Base-by-base conservation (phyloP, 2,113 vertebrate species). In the Crotophaga sulcirostris region DNA sequence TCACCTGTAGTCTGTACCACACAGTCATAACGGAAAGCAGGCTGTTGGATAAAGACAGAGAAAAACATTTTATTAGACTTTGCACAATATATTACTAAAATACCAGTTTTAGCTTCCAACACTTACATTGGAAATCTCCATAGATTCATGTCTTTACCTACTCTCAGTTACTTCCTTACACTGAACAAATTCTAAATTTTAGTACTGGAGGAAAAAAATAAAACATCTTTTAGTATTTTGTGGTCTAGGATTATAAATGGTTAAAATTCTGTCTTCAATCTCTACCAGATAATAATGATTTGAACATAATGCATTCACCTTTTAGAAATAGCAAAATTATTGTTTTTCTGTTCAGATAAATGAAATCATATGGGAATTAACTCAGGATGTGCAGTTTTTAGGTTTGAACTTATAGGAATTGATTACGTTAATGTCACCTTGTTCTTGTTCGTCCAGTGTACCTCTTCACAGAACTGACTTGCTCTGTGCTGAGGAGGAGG, bases 1-100 rank as follows among this genome's bases (percentile, higher is more conserved):
- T 96, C 96, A 45, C 96, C 98, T 33, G 98, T 97, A 26, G 98
- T 99, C 97, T 99, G 99, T 36, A 99, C 75, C 64, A 99, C 98
- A 28, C 99, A 99, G 96, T 99, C 98, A 2, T 98, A 99, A 67
- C n/a, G 63, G 33, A 93, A 94, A 77, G 98, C 96, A 90, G 89
- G 96, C 99, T 99, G 97, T 94, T 90, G 94, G 95, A 96, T 91
- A 90, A 91, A 92, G 69, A 89, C 34, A 92, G 19, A 77, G 16
- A 58, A 69, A 88, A 80, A 0, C 6, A 10, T 17, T 51, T n/a
- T 70, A 77, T 84, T n/a, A 63, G 44, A 56, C n/a, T 89, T 89
- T n/a, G 66, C 26, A 44, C 7, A 72, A 45, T 11, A 13, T 31
- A 84, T 63, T 64, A 64, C 15, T 59, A 40, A 88, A 89, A 72